These are phyloP conservation scores for Laterallus jamaicensis DNA, from an alignment of 2,113 vertebrate species.

Conservation along the genomic window DNA sequence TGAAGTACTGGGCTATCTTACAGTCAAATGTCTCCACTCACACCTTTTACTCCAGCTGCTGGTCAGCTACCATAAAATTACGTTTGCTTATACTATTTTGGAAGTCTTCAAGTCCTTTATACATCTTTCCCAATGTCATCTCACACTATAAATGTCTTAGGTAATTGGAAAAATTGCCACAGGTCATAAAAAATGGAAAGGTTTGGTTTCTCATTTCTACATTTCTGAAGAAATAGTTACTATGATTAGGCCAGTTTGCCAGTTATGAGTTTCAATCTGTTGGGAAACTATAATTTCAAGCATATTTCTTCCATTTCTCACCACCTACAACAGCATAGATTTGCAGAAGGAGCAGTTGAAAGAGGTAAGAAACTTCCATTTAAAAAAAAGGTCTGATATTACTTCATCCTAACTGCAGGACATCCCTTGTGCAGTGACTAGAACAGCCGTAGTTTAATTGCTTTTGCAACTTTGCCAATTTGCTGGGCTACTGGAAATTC, in stretches of 20 bases:
- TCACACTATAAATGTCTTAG: not conserved
- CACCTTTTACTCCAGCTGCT: not conserved
- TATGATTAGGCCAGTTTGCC: not conserved
- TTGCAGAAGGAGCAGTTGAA: not conserved
- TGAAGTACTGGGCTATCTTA: not conserved
- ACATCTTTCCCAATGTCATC: not conserved
- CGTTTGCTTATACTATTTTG: not conserved
- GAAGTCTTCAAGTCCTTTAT: not conserved
- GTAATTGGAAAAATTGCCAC: conserved; percentile 1
- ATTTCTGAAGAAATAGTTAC: not conserved
- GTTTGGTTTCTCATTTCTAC: not conserved
- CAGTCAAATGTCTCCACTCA: not conserved
- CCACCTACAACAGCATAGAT: not conserved
- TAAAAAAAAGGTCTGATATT: not conserved
- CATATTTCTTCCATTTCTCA: conserved; percentile 12
- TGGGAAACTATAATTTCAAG: conserved; percentile 3
- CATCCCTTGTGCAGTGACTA: not conserved
- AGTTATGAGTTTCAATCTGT: not conserved
- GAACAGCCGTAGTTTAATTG: not conserved
- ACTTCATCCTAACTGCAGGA: not conserved
- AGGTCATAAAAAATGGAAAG: not conserved
- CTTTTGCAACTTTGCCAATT: not conserved
- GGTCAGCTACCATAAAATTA: not conserved
- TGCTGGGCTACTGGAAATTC: not conserved
- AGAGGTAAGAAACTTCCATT: not conserved